Percentiles rank a stretch among this genome's conserved stretches.
These are phyloP conservation scores for Poecile montanus DNA, from an alignment of 2,797 vertebrate genomes.

Conservation along the genomic window DNA sequence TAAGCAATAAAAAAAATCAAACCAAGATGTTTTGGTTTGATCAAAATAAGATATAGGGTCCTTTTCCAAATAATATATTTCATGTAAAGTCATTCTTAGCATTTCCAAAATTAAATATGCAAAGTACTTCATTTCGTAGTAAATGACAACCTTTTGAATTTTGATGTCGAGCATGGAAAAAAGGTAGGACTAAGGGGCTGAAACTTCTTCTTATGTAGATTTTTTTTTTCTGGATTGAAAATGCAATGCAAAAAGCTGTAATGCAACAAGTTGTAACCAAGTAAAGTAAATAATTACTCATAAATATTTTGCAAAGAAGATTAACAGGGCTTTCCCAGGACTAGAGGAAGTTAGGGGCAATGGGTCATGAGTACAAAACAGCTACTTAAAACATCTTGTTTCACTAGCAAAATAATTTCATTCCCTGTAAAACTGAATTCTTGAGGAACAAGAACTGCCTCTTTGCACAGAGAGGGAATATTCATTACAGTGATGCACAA, in stretches of 20 bases:
- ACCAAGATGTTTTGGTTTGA: neutral
- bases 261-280: neutral
- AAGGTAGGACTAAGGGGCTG: neutral
- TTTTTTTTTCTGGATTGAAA: neutral
- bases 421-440: neutral
- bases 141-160: neutral
- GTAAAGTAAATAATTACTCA: neutral
- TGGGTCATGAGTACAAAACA: neutral
- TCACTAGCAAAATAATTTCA: neutral
- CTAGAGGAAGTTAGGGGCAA: neutral
- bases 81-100: neutral
- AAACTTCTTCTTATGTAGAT: neutral
- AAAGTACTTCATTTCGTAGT: neutral
- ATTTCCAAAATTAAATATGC: neutral
- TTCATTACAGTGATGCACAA: neutral
- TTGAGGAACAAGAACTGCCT: neutral
- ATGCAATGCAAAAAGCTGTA: neutral
- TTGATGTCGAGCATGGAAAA: neutral
- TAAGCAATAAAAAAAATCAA: neutral
- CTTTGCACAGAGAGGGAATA: neutral
- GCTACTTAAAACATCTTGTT: neutral
- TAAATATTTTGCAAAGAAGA: neutral
- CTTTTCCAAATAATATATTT: neutral
- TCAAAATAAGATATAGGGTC: neutral
- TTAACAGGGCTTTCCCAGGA: neutral